Evolutionary conservation across 2,113 vertebrate species (phyloP).

Genomic region (Arenaria interpres): DNA sequence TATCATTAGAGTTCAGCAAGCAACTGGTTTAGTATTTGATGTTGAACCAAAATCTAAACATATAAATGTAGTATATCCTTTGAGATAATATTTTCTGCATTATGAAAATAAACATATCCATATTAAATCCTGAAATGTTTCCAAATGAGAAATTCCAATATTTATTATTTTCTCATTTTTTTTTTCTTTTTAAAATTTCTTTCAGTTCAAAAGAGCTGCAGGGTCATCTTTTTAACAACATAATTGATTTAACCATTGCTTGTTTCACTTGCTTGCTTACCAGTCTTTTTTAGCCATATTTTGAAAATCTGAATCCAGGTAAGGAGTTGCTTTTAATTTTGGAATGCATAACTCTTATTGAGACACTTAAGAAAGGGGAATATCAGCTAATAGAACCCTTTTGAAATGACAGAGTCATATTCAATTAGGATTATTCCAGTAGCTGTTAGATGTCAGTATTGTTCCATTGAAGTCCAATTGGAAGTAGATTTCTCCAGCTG

Average conservation of each 20-base stretch:
- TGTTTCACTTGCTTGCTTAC: background rate
- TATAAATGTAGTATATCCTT: background rate
- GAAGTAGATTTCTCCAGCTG: background rate
- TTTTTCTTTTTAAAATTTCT: background rate
- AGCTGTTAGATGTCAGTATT: constrained; percentile 63
- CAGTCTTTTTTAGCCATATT: background rate
- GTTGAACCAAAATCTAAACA: background rate
- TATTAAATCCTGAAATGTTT: background rate
- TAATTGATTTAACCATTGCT: background rate
- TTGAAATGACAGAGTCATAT: background rate
- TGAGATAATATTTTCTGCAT: background rate
- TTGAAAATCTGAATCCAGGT: background rate
- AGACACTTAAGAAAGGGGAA: background rate
- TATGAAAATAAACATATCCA: background rate
- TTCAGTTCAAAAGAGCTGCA: background rate
- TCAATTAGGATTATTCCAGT: background rate
- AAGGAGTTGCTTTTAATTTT: background rate
- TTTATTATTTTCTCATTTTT: background rate
- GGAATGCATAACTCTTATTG: background rate
- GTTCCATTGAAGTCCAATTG: background rate
- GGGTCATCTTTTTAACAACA: background rate
- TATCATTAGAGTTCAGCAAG: background rate
- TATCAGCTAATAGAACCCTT: background rate
- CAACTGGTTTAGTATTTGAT: background rate
- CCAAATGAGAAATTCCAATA: background rate